These are phyloP conservation scores for Nesogale talazaci DNA, from an alignment of 2,113 vertebrate species.

Conservation along the genomic window DNA sequence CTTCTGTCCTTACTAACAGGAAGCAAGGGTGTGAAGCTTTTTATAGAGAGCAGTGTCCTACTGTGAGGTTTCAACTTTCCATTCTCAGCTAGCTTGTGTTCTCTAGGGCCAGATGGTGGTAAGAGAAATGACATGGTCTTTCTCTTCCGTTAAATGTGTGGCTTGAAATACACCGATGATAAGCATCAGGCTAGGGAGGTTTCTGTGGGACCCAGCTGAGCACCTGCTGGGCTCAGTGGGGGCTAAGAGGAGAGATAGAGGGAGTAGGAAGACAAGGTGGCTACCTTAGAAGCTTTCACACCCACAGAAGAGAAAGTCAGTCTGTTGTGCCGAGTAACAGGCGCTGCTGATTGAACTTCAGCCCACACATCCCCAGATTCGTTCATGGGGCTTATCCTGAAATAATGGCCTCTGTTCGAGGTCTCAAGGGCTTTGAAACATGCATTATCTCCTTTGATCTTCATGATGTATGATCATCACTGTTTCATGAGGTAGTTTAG, in stretches of 20 bases:
- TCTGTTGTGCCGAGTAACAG: neutral
- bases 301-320: neutral
- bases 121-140: neutral
- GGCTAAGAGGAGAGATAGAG: neutral
- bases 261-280: neutral
- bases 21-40: neutral
- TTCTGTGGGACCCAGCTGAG: neutral
- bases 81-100: neutral
- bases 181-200: neutral
- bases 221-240: neutral
- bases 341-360: neutral
- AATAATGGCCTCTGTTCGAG: neutral
- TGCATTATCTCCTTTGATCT: neutral
- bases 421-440: neutral
- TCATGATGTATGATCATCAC: neutral
- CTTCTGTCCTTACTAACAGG: neutral
- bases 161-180: conserved; percentile 37
- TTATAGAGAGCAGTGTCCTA: conserved; percentile 36
- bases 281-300: conserved; percentile 1
- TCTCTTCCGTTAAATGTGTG: neutral
- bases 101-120: neutral
- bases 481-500: neutral
- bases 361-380: neutral
- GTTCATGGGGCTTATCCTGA: neutral
- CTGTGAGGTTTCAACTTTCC: neutral